phyloP scores from a whole-genome alignment of 2,113 vertebrate species.

The Sylvilagus bachmani region DNA sequence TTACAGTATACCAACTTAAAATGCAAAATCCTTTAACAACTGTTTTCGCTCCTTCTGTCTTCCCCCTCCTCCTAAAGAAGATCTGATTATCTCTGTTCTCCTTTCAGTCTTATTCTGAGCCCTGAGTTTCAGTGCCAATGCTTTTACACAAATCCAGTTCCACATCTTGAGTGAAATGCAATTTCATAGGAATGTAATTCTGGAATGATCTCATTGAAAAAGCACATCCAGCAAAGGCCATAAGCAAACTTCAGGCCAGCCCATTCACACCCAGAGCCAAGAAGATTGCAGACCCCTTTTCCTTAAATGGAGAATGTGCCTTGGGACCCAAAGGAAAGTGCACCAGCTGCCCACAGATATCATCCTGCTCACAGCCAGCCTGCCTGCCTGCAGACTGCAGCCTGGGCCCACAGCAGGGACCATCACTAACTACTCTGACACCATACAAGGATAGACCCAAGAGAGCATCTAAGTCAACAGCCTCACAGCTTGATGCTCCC shows the following conservation, averaged over 20 bases:
- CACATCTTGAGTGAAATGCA: conserved; percentile 84
- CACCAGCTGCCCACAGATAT: conserved; percentile 62
- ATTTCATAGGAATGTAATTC: conserved; percentile 86
- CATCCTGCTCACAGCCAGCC: conserved; percentile 65
- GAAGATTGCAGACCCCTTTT: conserved; percentile 84
- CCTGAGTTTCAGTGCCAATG: conserved; percentile 68
- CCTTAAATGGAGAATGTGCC: conserved; percentile 82
- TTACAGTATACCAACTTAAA: conserved; percentile 32
- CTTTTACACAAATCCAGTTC: conserved; percentile 81
- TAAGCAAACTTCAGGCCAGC: conserved; percentile 80
- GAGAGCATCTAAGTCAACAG: background rate
- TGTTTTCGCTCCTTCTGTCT: conserved; percentile 62
- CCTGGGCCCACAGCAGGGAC: background rate
- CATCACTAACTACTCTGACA: background rate
- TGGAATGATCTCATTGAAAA: conserved; percentile 88
- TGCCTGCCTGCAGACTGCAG: conserved; percentile 52
- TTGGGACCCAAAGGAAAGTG: conserved; percentile 59
- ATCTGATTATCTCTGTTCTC: conserved; percentile 64
- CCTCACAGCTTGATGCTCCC: background rate
- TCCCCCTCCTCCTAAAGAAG: conserved; percentile 42
- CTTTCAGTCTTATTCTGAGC: conserved; percentile 55
- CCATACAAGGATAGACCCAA: background rate
- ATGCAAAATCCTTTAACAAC: conserved; percentile 72
- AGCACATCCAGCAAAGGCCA: conserved; percentile 85
- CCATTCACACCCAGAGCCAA: conserved; percentile 86